These are phyloP conservation scores for Polyommatus iphigenia DNA, from an alignment of 2,888 invertebrate genomes.

Conservation along the genomic window DNA sequence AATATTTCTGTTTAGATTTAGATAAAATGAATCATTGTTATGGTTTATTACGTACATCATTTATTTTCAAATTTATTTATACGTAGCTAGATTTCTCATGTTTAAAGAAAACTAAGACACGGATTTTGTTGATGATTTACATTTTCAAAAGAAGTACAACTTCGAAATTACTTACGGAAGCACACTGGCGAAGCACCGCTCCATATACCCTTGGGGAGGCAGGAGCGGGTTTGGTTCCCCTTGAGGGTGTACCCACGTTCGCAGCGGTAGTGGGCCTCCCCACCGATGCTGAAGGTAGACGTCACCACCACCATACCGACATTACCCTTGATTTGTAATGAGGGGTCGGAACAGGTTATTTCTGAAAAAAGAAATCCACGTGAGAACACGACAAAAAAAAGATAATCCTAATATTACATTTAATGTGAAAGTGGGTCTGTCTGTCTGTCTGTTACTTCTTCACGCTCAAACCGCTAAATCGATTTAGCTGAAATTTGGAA, in stretches of 20 bases:
- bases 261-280: conserved; percentile 89
- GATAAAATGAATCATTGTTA: too few species aligned
- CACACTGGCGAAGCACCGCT: conserved; percentile 88
- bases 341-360: conserved; percentile 88
- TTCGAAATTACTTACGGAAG: conserved; percentile 82
- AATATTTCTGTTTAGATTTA: too few species aligned
- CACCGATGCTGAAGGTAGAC: conserved; percentile 86
- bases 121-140: neutral
- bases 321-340: conserved; percentile 73
- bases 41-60: too few species aligned
- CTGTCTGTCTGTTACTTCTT: too few species aligned
- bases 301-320: conserved; percentile 80
- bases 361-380: conserved; percentile 66
- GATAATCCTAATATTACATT: too few species aligned
- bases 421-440: too few species aligned
- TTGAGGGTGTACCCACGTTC: conserved; percentile 89
- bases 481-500: too few species aligned
- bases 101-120: neutral
- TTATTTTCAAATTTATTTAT: too few species aligned
- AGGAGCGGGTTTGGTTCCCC: conserved; percentile 89
- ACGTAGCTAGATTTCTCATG: too few species aligned
- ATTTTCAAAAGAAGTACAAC: neutral
- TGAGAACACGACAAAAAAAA: neutral
- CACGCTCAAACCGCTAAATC: too few species aligned
- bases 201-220: conserved; percentile 90